Evolutionary conservation across 2,113 vertebrate species (phyloP).

Genomic region (Macrotus californicus): DNA sequence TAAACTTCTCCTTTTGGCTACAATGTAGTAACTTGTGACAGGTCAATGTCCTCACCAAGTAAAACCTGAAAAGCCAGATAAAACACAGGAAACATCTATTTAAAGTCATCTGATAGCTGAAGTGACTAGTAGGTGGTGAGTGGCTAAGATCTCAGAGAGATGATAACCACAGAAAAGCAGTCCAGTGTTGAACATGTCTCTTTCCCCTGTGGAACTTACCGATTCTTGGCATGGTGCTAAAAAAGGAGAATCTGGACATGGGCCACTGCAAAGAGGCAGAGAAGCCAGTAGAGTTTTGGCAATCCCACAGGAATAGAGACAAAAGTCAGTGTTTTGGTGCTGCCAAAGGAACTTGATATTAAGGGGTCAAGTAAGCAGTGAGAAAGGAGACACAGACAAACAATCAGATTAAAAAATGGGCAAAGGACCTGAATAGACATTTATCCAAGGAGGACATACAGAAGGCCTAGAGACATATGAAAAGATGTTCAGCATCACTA

Average conservation of each 20-base stretch:
- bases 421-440: too few species aligned
- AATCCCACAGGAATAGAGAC: background rate
- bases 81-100: conserved; percentile 23
- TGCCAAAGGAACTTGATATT: background rate
- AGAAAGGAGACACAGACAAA: background rate
- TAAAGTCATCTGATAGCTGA: background rate
- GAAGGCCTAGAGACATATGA: too few species aligned
- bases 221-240: background rate
- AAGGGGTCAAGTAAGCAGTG: background rate
- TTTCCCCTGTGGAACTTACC: background rate
- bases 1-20: background rate
- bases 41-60: background rate
- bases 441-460: too few species aligned
- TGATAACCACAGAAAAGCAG: background rate
- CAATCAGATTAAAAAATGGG: too few species aligned
- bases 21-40: background rate
- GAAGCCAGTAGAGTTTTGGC: background rate
- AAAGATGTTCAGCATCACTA: too few species aligned
- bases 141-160: background rate
- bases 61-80: conserved; percentile 25
- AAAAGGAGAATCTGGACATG: background rate
- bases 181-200: background rate
- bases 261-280: background rate
- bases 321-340: background rate
- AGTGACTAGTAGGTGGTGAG: background rate